These are phyloP conservation scores for Drosophila neocordata DNA, from an alignment of 1,140 invertebrate species.

Conservation along the genomic window DNA sequence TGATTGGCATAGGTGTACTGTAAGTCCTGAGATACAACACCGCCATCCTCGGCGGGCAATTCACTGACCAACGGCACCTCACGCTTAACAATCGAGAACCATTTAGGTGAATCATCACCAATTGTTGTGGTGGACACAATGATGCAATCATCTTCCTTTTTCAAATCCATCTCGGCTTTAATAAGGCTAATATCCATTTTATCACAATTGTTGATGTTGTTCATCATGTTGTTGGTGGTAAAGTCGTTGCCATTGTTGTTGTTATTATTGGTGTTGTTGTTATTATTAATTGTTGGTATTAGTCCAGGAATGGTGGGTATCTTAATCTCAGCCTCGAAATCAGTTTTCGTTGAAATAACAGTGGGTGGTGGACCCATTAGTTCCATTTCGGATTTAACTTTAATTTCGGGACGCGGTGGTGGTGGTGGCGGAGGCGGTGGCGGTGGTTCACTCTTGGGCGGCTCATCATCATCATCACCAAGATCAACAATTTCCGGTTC, in stretches of 20 bases:
- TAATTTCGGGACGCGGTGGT: conserved; percentile 55
- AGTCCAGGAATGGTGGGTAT: conserved; percentile 70
- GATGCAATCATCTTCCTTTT: conserved; percentile 78
- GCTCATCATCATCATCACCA: conserved; percentile 74
- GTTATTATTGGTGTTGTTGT: conserved; percentile 31
- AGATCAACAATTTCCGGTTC: conserved; percentile 78
- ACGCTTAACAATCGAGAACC: conserved; percentile 84
- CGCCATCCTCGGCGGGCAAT: conserved; percentile 58
- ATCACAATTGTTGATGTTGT: conserved; percentile 69
- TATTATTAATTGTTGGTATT: conserved; percentile 59
- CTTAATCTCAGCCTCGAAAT: conserved; percentile 76
- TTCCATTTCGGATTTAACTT: conserved; percentile 73
- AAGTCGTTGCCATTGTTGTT: conserved; percentile 19
- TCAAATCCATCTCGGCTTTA: conserved; percentile 59
- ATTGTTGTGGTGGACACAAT: conserved; percentile 66
- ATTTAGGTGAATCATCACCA: conserved; percentile 82
- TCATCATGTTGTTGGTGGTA: conserved; percentile 29
- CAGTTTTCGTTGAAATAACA: conserved; percentile 71
- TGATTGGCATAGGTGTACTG: conserved; percentile 68
- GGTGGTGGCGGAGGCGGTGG: conserved; percentile 7
- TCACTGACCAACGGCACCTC: conserved; percentile 77
- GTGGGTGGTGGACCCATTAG: conserved; percentile 67
- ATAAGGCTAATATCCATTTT: conserved; percentile 63
- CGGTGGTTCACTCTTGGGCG: conserved; percentile 10
- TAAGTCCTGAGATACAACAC: conserved; percentile 49